Evolutionary conservation across 2,797 vertebrate species (phyloP).

Genomic region (Sitta carolinensis): DNA sequence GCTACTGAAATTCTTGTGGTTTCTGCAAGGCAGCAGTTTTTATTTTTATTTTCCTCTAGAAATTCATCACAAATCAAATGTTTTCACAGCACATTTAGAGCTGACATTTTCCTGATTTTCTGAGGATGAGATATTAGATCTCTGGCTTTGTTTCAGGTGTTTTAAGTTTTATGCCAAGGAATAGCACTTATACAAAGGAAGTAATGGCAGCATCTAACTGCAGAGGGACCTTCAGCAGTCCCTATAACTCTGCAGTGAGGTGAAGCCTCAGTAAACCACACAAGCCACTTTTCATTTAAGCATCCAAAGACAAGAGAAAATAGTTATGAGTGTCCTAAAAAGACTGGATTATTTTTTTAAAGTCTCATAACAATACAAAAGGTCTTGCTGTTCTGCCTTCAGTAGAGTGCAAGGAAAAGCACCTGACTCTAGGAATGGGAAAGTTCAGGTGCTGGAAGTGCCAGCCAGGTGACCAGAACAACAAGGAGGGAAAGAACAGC

Average conservation of each 20-base stretch:
- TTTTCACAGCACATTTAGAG: conserved; percentile 2
- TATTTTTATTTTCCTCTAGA: neutral
- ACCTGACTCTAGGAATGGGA: neutral
- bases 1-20: conserved; percentile 4
- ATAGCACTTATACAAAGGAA: neutral
- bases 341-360: accelerated
- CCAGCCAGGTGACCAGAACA: conserved; percentile 18
- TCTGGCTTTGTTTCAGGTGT: neutral
- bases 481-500: neutral
- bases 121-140: neutral
- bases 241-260: neutral
- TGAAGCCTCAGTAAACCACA: neutral
- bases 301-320: neutral
- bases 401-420: neutral
- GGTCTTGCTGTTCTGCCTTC: neutral
- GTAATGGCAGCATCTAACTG: neutral
- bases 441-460: neutral
- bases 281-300: neutral
- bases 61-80: neutral
- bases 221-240: neutral
- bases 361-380: neutral
- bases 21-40: conserved; percentile 28
- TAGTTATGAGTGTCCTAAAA: neutral
- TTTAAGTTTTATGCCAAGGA: neutral
- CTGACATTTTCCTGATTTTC: neutral